These are phyloP conservation scores for Amitus sp. DNA, from an alignment of 2,888 invertebrate genomes.

Conservation along the genomic window DNA sequence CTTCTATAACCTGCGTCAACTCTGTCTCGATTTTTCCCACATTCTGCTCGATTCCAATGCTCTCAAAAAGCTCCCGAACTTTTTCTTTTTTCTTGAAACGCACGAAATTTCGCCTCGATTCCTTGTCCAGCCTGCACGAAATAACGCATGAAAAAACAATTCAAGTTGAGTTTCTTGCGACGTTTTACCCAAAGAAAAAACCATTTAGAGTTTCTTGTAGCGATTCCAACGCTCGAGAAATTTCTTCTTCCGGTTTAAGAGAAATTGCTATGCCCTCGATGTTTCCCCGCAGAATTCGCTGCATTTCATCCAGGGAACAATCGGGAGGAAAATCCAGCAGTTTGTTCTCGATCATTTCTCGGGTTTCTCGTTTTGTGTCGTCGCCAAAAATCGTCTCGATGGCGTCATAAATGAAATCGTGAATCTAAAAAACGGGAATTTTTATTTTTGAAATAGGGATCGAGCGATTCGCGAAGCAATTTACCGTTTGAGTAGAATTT, in stretches of 20 bases:
- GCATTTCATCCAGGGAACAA: background rate
- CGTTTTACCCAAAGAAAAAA: background rate
- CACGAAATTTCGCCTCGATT: background rate
- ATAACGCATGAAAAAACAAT: no score
- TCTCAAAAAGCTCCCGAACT: slow-evolving; percentile 1
- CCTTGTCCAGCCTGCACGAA: background rate
- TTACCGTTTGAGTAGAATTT: background rate
- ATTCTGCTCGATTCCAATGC: slow-evolving; percentile 5
- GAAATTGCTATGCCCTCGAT: background rate
- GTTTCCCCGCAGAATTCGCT: background rate
- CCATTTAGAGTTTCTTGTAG: background rate
- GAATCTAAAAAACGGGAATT: background rate
- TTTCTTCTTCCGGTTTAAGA: background rate
- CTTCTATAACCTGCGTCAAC: background rate
- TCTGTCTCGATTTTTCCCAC: background rate
- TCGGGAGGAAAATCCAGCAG: background rate
- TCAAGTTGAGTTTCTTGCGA: no score
- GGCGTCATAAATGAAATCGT: background rate
- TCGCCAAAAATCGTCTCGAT: background rate
- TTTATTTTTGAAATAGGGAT: background rate
- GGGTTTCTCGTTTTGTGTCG: background rate
- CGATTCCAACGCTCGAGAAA: background rate
- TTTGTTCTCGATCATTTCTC: background rate
- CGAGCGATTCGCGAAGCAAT: no score
- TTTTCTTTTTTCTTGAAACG: background rate